Conservation (phyloP, 35 echinoderm and acorn worm genomes). For the Holothuria glaberrima region DNA sequence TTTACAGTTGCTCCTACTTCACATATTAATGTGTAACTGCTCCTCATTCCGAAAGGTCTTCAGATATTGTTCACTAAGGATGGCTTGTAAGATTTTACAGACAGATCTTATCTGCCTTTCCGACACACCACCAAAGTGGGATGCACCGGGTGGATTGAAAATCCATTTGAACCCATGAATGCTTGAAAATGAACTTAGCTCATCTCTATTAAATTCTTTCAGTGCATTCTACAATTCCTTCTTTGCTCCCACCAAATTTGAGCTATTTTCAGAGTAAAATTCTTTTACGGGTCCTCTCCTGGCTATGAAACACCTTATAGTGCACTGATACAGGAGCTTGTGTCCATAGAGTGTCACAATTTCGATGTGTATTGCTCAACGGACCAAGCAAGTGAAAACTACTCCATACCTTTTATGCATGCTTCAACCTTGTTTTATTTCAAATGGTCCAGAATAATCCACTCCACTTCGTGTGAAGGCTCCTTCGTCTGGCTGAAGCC, state of each 20-base stretch:
- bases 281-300: no score
- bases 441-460: slow-evolving; percentile 67
- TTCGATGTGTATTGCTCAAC: slow-evolving; percentile 60
- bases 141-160: slow-evolving; percentile 67
- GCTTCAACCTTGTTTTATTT: slow-evolving; percentile 21
- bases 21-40: neutral
- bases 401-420: slow-evolving; percentile 57
- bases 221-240: slow-evolving; percentile 15
- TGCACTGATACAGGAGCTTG: slow-evolving; percentile 59
- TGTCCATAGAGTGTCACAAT: slow-evolving; percentile 32
- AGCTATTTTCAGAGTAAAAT: slow-evolving; percentile 50
- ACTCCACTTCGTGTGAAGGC: slow-evolving; percentile 47
- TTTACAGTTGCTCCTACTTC: neutral
- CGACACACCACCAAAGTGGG: slow-evolving; percentile 68
- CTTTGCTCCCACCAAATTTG: slow-evolving; percentile 64
- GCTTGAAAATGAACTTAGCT: neutral
- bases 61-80: slow-evolving; percentile 19
- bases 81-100: slow-evolving; percentile 4
- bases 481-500: slow-evolving; percentile 11
- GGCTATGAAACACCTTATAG: neutral
- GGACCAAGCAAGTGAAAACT: slow-evolving; percentile 56
- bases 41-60: neutral
- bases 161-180: slow-evolving; percentile 52
- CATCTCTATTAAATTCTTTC: neutral
- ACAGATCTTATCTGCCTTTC: slow-evolving; percentile 67